phyloP scores from a whole-genome alignment of 2,113 vertebrate species.

The Athene cunicularia region DNA sequence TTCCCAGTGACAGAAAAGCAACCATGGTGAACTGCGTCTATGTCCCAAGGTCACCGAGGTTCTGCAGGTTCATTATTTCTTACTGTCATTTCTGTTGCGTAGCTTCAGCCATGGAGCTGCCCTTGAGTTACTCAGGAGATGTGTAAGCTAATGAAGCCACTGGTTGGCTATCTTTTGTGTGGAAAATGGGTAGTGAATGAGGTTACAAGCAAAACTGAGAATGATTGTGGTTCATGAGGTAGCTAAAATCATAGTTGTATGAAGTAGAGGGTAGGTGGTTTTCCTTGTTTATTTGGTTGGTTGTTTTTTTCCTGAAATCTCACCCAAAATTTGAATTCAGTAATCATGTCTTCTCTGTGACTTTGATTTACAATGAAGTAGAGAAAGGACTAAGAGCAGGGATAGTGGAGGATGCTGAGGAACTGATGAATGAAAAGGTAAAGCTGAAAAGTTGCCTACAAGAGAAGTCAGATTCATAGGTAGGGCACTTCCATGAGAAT shows the following conservation, averaged over 20 bases:
- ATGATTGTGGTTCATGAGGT: neutral
- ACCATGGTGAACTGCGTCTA: neutral
- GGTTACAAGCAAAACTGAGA: neutral
- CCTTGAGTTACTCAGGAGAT: neutral
- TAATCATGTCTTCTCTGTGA: neutral
- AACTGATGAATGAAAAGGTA: neutral
- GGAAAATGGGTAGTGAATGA: neutral
- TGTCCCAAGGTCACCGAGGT: neutral
- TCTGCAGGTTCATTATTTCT: neutral
- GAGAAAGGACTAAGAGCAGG: neutral
- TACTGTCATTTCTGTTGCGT: rapidly evolving
- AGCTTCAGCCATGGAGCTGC: neutral
- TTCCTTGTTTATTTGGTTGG: neutral
- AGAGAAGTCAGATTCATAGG: neutral
- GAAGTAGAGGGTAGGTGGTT: neutral
- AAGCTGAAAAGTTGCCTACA: neutral
- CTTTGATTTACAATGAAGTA: neutral
- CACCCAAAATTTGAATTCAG: neutral
- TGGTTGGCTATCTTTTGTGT: neutral
- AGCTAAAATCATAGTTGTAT: neutral
- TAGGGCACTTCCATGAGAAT: neutral
- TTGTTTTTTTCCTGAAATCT: neutral
- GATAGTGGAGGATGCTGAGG: neutral
- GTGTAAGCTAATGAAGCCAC: neutral
- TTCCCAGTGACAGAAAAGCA: neutral